Conservation (phyloP, 1,140 invertebrate species). For the Drosophila azteca region DNA sequence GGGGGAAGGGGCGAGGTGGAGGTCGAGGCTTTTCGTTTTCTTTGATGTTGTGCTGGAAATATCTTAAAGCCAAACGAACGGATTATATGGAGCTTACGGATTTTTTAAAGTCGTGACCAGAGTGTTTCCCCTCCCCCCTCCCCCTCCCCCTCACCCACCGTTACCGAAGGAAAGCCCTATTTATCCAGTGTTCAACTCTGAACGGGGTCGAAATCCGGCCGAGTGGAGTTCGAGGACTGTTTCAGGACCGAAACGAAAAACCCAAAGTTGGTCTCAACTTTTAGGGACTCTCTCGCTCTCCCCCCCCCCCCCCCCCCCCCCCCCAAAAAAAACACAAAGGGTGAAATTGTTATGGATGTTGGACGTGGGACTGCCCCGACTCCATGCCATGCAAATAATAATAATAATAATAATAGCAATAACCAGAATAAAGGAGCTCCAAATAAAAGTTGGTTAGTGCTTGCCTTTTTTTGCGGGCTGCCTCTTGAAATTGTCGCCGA, state of each 20-base stretch:
- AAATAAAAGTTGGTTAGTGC: conserved; percentile 55
- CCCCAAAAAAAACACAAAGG: conserved; percentile 31
- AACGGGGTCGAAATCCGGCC: conserved; percentile 27
- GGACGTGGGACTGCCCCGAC: conserved; percentile 6
- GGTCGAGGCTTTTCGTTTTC: background rate
- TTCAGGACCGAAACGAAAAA: conserved; percentile 35
- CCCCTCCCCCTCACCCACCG: too few species aligned
- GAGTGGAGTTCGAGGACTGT: conserved; percentile 37
- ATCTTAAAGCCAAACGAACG: conserved; percentile 21
- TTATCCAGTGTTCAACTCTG: conserved; percentile 4
- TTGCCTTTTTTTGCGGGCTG: conserved; percentile 35
- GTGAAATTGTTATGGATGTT: conserved; percentile 56
- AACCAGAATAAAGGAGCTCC: conserved; percentile 59
- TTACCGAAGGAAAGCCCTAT: conserved; percentile 8
- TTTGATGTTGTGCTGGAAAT: conserved; percentile 13
- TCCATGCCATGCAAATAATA: conserved; percentile 67
- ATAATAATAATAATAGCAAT: conserved; percentile 74
- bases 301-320: background rate
- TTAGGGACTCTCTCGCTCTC: conserved; percentile 6
- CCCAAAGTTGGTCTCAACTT: conserved; percentile 56
- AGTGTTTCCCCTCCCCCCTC: background rate
- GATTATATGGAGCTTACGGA: conserved; percentile 10
- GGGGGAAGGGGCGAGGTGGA: too few species aligned
- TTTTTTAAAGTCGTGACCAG: background rate
- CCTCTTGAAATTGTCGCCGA: conserved; percentile 64